Conservation (phyloP, 2,113 vertebrate genomes). For the Thalassarche chlororhynchos region DNA sequence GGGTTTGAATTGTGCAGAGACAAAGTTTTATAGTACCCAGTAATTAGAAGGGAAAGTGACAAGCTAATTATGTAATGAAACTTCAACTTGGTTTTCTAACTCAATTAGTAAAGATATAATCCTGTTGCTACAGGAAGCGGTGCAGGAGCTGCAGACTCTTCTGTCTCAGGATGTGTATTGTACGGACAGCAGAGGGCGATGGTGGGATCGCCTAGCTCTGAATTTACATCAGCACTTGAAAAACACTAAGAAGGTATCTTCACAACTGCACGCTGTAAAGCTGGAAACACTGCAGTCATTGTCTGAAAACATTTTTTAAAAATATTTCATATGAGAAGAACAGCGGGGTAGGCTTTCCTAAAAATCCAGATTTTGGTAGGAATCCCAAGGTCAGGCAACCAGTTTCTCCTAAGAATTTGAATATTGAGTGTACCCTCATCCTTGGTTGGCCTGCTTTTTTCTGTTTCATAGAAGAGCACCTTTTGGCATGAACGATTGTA, state of each 20-base stretch:
- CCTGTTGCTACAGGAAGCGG: constrained; percentile 80
- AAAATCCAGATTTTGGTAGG: background rate
- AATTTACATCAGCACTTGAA: constrained; percentile 96
- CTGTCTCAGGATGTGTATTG: constrained; percentile 87
- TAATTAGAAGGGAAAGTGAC: background rate
- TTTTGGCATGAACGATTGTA: background rate
- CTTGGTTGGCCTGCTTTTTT: background rate
- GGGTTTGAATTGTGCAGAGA: background rate
- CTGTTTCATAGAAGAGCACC: background rate
- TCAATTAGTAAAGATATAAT: background rate
- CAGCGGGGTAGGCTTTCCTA: background rate
- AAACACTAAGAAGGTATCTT: constrained; percentile 77
- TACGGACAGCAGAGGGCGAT: constrained; percentile 89
- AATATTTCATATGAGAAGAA: background rate
- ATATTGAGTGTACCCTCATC: background rate
- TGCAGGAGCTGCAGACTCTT: constrained; percentile 82
- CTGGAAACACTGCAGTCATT: background rate
- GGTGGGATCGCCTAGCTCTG: constrained; percentile 96
- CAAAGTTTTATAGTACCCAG: background rate
- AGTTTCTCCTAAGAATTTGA: background rate
- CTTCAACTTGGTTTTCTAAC: background rate
- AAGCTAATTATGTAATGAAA: background rate
- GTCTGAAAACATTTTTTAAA: background rate
- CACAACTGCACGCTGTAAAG: background rate
- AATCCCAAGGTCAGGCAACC: background rate